Base-by-base conservation (phyloP, 1,140 invertebrate genomes). In the Lepeophtheirus salmonis region DNA sequence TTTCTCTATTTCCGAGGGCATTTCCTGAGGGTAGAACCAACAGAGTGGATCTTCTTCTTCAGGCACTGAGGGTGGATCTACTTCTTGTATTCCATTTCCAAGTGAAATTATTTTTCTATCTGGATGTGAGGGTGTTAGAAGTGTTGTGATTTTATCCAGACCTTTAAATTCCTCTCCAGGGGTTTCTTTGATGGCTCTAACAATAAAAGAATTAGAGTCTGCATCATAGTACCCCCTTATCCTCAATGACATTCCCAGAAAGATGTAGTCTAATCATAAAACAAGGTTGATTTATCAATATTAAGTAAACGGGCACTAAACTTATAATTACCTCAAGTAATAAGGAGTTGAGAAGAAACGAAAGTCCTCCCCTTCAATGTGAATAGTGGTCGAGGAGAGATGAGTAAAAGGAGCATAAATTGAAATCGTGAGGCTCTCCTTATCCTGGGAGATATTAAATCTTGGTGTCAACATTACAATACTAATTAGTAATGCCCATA, bases 321-420 rank as follows among this genome's bases (percentile, higher is more conserved):
- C n/a, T n/a, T n/a, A n/a, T n/a, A n/a, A n/a, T n/a, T n/a, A n/a
- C n/a, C n/a, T n/a, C n/a, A 59, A 41, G 30, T 30, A 59, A 41
- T 59, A 59, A 4, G 57, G 57, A 6, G 51, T 59, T 14, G 57
- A 59, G 26, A 59, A 59, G 22, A 59, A 59, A 2, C 57, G n/a
- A 16, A 59, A 59, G 30, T 59, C 57, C 17, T 16, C 16, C 2
- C 41, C 57, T 12, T 51, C 57, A 26, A 59, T 59, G 30, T 52
- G 50, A 2, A 59, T 41, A 4, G 51, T 41, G 10, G 57, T 59
- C 1, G 51, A 18, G 14, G 23, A 59, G 20, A 57, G 2, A 50
- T 59, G 16, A 16, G 57, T 59, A 50, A 59, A 59, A 2, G 57
- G 57, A 2, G 57, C 57, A 50, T 59, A 50, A 22, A 59, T 59